Evolutionary conservation across 2,797 vertebrate genomes (phyloP).

Genomic region (Phalloptychus januarius): DNA sequence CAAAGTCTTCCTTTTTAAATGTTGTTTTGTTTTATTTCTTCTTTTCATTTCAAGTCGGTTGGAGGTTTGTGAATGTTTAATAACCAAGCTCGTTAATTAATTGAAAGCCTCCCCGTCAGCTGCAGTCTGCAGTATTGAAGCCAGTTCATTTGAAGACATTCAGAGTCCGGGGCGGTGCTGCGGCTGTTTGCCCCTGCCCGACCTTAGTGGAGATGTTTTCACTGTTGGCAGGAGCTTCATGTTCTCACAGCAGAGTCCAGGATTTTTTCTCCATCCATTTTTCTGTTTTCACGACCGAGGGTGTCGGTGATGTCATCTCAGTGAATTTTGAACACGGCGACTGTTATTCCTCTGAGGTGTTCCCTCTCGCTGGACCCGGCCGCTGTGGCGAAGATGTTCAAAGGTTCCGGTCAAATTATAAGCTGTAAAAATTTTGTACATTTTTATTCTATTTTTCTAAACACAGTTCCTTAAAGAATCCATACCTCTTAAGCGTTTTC

Average conservation of each 20-base stretch:
- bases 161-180: conserved; percentile 20
- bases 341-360: conserved; percentile 41
- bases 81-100: background rate
- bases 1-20: conserved; percentile 25
- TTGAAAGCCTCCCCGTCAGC: conserved; percentile 2
- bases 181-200: conserved; percentile 30
- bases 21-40: too few relatives aligned
- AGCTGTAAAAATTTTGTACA: background rate
- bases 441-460: background rate
- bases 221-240: conserved; percentile 58
- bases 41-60: conserved; percentile 13
- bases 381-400: background rate
- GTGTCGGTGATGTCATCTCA: conserved; percentile 65
- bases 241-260: conserved; percentile 72
- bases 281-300: conserved; percentile 56
- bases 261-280: conserved; percentile 64
- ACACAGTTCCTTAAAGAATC: background rate
- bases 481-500: background rate
- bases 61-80: conserved; percentile 22
- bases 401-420: conserved; percentile 1
- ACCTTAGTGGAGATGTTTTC: conserved; percentile 42
- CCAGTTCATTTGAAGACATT: conserved; percentile 9
- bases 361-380: conserved; percentile 11
- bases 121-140: conserved; percentile 2
- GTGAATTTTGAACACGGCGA: conserved; percentile 52